Conservation (phyloP, 2,888 invertebrate genomes). For the Scrobipalpa atriplicella region DNA sequence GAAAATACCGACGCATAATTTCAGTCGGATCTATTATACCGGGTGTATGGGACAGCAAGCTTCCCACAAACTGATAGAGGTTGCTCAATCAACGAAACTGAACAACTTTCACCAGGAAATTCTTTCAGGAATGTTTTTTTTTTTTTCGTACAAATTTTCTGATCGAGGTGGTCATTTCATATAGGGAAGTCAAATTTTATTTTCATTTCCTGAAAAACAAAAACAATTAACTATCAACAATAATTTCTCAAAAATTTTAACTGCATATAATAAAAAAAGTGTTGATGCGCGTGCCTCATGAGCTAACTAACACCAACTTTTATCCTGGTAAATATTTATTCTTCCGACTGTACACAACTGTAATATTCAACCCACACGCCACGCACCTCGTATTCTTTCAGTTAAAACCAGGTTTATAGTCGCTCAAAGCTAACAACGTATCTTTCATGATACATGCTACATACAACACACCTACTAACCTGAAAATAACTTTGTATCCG, state of each 20-base stretch:
- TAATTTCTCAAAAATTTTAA: neutral
- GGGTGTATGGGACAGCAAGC: too few species aligned
- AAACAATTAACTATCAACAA: too few species aligned
- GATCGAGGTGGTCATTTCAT: too few species aligned
- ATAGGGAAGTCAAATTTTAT: too few species aligned
- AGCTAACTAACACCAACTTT: conserved; percentile 18
- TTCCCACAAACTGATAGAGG: too few species aligned
- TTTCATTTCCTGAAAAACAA: too few species aligned
- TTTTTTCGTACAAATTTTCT: too few species aligned
- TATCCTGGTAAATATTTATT: conserved; percentile 55
- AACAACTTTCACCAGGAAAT: too few species aligned
- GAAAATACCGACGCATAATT: neutral
- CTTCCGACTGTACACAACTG: conserved; percentile 44
- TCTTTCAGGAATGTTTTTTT: too few species aligned
- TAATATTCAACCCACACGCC: neutral
- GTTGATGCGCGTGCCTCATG: neutral
- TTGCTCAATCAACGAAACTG: too few species aligned
- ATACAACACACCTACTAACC: conserved; percentile 50
- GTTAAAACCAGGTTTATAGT: conserved; percentile 60
- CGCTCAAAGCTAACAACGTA: conserved; percentile 54
- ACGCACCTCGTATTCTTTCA: conserved; percentile 49
- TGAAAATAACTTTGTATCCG: conserved; percentile 49
- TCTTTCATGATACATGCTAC: conserved; percentile 33
- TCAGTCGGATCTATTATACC: too few species aligned
- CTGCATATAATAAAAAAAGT: neutral